These are phyloP conservation scores for Apodemia mormo DNA, from an alignment of 2,888 invertebrate genomes.

Conservation along the genomic window DNA sequence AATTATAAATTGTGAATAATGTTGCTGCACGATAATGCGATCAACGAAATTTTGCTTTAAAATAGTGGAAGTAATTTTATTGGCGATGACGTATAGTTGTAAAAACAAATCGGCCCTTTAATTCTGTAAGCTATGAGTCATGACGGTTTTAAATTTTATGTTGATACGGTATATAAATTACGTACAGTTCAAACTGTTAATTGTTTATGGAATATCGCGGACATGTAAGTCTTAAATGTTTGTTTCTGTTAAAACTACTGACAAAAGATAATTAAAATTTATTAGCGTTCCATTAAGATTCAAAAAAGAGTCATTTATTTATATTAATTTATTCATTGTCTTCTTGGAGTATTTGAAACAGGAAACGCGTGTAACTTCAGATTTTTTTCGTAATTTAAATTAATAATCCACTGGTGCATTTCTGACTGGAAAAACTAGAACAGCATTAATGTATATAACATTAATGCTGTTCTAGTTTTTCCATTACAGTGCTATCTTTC, in stretches of 20 bases:
- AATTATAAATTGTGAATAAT: constrained; percentile 14
- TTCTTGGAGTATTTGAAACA: not conserved
- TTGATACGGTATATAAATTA: not conserved
- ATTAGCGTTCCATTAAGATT: not conserved
- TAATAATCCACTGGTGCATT: too few relatives aligned
- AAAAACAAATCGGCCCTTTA: not conserved
- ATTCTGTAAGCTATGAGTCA: not conserved
- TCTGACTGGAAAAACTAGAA: too few relatives aligned
- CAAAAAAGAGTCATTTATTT: not conserved
- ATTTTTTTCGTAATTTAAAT: too few relatives aligned
- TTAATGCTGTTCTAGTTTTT: too few relatives aligned
- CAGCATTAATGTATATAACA: too few relatives aligned
- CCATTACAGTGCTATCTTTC: too few relatives aligned
- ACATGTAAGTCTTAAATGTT: not conserved
- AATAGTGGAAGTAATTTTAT: not conserved
- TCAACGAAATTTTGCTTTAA: not conserved
- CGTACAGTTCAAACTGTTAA: not conserved
- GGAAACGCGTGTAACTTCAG: not conserved
- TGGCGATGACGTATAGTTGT: not conserved
- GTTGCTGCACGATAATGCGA: constrained; percentile 2
- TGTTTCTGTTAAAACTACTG: not conserved
- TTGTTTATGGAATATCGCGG: not conserved
- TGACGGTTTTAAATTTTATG: not conserved
- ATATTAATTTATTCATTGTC: not conserved
- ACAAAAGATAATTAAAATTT: not conserved